phyloP scores from a whole-genome alignment of 2,797 vertebrate species.

The Iguana delicatissima region DNA sequence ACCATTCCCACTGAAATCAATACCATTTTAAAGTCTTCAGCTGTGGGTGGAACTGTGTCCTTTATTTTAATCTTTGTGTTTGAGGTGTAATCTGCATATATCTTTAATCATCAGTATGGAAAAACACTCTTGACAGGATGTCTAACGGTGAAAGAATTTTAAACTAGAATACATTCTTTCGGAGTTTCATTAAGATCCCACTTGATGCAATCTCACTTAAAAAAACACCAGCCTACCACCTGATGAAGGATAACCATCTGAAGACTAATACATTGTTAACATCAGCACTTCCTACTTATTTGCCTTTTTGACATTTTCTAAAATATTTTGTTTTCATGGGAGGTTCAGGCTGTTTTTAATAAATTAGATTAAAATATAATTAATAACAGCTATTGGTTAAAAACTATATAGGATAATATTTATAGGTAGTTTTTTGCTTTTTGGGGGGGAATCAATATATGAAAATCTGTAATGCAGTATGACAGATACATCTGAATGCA shows the following conservation, averaged over 20 bases:
- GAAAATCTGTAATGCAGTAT: slow-evolving; percentile 43
- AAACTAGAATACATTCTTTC: slow-evolving; percentile 47
- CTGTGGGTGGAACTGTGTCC: slow-evolving; percentile 5
- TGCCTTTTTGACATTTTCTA: slow-evolving; percentile 22
- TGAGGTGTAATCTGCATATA: slow-evolving; percentile 41
- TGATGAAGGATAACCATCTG: slow-evolving; percentile 59
- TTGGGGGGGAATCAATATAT: slow-evolving; percentile 33
- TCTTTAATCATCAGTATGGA: slow-evolving; percentile 69
- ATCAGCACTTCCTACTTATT: slow-evolving; percentile 51
- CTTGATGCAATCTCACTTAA: slow-evolving; percentile 56
- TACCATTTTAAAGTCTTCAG: not conserved
- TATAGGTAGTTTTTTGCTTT: slow-evolving; percentile 47
- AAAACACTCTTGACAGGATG: slow-evolving; percentile 24
- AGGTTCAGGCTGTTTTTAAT: slow-evolving; percentile 60
- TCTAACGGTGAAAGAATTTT: slow-evolving; percentile 51
- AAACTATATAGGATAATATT: slow-evolving; percentile 55
- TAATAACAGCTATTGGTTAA: slow-evolving; percentile 60
- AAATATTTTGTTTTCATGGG: slow-evolving; percentile 54
- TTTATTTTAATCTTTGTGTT: slow-evolving; percentile 49
- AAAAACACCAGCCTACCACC: slow-evolving; percentile 59
- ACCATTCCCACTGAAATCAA: not conserved
- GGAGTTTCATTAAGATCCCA: slow-evolving; percentile 34
- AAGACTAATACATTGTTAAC: slow-evolving; percentile 59
- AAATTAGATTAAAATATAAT: slow-evolving; percentile 63
- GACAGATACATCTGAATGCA: slow-evolving; percentile 45